Base-by-base conservation (phyloP, 2,113 vertebrate species). In the Myxocyprinus asiaticus region DNA sequence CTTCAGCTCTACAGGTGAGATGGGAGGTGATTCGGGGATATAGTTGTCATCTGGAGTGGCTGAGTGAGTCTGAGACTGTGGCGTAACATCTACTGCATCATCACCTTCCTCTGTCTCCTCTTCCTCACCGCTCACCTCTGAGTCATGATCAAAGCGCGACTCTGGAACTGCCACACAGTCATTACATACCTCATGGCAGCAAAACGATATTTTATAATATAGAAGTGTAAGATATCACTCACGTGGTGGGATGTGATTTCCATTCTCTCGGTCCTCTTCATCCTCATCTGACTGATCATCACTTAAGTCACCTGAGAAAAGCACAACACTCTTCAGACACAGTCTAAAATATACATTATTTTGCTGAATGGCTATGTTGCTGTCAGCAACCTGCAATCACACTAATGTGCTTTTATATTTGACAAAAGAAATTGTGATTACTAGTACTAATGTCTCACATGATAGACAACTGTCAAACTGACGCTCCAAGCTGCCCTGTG, bases 81-180 rank as follows among this genome's bases (percentile, higher is more conserved):
- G 96, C 2, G 93, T 96, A 0, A 88, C 91, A 58, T 96, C 95
- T 1, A 83, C 90, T 0, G 81, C 89, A 0, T 89, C 86, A 14
- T 87, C 92, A 0, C 88, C 90, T 0, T 93, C 93, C 17, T 92
- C 80, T 0, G 58, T 70, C 6, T 85, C 85, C 55, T 90, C 90
- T 53, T 92, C 91, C n/a, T 92, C 92, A 12, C 92, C 94, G 0
- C 96, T 98, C 44, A 95, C 96, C 1, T 94, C 95, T 0, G 96
- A 96, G 83, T 99, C 95, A 0, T 95, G 96, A 90, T 98, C 97
- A 76, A 99, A 99, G 10, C 97, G 93, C 0, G 98, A 99, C 89
- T 97, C 97, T 86, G 96, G 89, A 90, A 98, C 96, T 98, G 89
- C 0, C 86, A 7, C 56, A 65, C 10, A 8, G 2, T 6, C n/a